Conservation (phyloP, 1,140 invertebrate species). For the Varroa destructor region DNA sequence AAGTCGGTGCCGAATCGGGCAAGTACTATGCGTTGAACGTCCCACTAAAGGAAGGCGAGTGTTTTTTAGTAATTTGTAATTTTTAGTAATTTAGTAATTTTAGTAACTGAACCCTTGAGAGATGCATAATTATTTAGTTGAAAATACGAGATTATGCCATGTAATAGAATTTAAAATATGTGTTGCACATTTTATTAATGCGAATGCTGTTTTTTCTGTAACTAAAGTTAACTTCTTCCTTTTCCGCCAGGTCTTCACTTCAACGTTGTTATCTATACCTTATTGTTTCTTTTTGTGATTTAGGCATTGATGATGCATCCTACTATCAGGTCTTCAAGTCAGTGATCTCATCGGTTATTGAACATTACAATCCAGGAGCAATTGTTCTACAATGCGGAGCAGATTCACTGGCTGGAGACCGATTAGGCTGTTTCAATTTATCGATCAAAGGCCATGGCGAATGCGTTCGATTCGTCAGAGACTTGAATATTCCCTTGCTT, state of each 20-base stretch:
- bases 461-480: constrained; percentile 91
- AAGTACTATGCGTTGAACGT: constrained; percentile 93
- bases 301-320: constrained; percentile 69
- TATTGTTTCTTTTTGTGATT: background rate
- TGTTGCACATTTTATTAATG: too few species aligned
- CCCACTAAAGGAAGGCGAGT: constrained; percentile 61
- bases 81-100: background rate
- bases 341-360: constrained; percentile 79
- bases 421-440: constrained; percentile 74
- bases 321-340: constrained; percentile 89
- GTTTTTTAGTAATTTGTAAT: background rate
- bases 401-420: constrained; percentile 87
- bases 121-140: too few species aligned
- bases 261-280: too few species aligned
- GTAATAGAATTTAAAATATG: too few species aligned
- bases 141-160: too few species aligned
- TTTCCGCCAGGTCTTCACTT: too few species aligned
- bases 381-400: constrained; percentile 97
- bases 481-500: constrained; percentile 78
- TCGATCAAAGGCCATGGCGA: constrained; percentile 73
- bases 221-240: too few species aligned
- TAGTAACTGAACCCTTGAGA: too few species aligned
- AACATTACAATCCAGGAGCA: constrained; percentile 88
- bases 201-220: too few species aligned
- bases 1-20: constrained; percentile 80